Evolutionary conservation across 2,113 vertebrate genomes (phyloP).

Genomic region (Natator depressus): DNA sequence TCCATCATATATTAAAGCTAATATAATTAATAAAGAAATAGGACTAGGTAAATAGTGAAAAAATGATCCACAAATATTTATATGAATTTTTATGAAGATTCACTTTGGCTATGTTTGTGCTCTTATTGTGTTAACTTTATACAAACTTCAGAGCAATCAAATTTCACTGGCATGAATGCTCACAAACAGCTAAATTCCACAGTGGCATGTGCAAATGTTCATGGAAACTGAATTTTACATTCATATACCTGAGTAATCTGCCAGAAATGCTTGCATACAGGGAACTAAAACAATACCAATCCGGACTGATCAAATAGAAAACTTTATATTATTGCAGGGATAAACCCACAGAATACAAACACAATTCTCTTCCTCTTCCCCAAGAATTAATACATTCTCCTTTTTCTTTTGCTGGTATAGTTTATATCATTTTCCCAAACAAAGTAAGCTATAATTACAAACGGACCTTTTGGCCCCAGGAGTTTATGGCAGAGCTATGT

Average conservation of each 20-base stretch:
- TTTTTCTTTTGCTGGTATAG: not conserved
- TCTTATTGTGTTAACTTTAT: too few species aligned
- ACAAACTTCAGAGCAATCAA: too few species aligned
- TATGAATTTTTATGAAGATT: not conserved
- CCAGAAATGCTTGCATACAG: not conserved
- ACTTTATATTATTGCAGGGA: slow-evolving; percentile 13
- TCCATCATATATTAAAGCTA: not conserved
- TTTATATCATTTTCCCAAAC: not conserved
- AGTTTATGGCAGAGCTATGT: not conserved
- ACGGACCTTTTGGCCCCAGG: not conserved
- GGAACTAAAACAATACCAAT: not conserved
- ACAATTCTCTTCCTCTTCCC: not conserved
- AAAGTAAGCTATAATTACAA: not conserved
- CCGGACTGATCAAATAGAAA: not conserved
- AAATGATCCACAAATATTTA: not conserved
- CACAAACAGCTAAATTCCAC: not conserved
- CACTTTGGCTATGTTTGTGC: too few species aligned
- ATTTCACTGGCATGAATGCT: not conserved
- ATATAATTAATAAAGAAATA: not conserved
- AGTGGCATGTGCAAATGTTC: not conserved
- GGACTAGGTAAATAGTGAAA: not conserved
- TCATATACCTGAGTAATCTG: not conserved
- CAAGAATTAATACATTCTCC: not conserved
- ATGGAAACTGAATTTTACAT: not conserved
- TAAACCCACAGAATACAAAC: not conserved